Percentiles rank a stretch among this genome's conserved stretches.
These are phyloP conservation scores for Petromus typicus DNA, from an alignment of 2,113 vertebrate genomes.

Conservation along the genomic window DNA sequence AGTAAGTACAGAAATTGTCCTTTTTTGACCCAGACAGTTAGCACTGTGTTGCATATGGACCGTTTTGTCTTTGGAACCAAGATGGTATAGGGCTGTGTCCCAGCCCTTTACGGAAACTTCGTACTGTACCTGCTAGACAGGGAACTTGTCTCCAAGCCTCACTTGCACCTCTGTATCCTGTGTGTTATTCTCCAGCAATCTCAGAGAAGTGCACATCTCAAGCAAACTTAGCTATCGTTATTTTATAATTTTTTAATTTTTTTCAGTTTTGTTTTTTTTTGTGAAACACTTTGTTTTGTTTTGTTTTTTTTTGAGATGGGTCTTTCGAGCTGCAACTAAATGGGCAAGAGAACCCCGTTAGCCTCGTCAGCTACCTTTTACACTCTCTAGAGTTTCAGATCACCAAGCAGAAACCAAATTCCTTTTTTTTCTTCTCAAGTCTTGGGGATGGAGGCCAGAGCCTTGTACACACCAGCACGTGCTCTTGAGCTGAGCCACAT, in stretches of 20 bases:
- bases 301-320: not conserved
- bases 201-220: not conserved
- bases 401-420: not conserved
- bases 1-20: not conserved
- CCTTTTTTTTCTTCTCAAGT: not conserved
- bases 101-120: not conserved
- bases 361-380: not conserved
- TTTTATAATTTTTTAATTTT: not conserved
- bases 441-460: not conserved
- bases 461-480: not conserved
- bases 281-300: not conserved
- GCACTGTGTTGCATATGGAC: not conserved
- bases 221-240: not conserved
- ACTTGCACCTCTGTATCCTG: not conserved
- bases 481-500: not conserved
- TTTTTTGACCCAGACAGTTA: not conserved
- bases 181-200: not conserved
- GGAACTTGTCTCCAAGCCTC: not conserved
- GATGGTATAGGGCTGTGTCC: not conserved
- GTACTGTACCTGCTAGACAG: not conserved
- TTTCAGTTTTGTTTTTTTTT: not conserved
- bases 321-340: not conserved
- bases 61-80: slow-evolving; percentile 22
- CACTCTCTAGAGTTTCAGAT: not conserved
- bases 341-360: not conserved